Evolutionary conservation across 2,113 vertebrate species (phyloP).

Genomic region (Mola mola): DNA sequence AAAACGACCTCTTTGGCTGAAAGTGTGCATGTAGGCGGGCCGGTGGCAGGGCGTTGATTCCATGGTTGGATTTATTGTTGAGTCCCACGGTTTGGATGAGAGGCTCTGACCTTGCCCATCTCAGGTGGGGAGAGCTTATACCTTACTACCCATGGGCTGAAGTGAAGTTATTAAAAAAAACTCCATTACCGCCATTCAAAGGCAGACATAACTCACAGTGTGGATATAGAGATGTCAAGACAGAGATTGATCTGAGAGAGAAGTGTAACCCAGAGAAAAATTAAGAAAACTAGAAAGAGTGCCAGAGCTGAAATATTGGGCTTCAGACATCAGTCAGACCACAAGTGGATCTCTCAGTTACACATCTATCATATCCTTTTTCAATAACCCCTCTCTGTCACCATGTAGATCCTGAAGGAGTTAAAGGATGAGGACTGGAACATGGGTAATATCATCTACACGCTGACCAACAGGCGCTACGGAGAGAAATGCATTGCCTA

Average conservation of each 20-base stretch:
- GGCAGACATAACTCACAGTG: constrained; percentile 75
- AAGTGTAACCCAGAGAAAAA: constrained; percentile 71
- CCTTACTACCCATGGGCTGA: constrained; percentile 71
- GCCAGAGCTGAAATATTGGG: constrained; percentile 48
- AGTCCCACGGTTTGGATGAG: constrained; percentile 63
- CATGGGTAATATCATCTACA: constrained; percentile 92
- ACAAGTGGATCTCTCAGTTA: constrained; percentile 53
- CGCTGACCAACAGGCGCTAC: constrained; percentile 90
- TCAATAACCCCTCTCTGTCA: constrained; percentile 71
- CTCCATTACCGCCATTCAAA: constrained; percentile 77
- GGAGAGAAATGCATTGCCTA: constrained; percentile 95
- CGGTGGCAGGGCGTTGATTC: constrained; percentile 63
- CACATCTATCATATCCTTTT: constrained; percentile 64
- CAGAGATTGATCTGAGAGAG: constrained; percentile 75
- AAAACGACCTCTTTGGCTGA: constrained; percentile 59
- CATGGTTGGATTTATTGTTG: constrained; percentile 71
- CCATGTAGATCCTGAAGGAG: constrained; percentile 92
- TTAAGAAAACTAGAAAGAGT: constrained; percentile 50
- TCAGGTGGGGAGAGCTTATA: constrained; percentile 62
- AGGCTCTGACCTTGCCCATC: constrained; percentile 75
- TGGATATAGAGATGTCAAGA: constrained; percentile 79
- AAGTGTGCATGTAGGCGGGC: constrained; percentile 61
- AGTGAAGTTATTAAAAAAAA: constrained; percentile 80
- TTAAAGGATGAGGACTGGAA: constrained; percentile 97
- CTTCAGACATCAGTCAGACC: constrained; percentile 63